phyloP scores from a whole-genome alignment of 2,888 invertebrate genomes.

The Acanthacorydalis orientalis region DNA sequence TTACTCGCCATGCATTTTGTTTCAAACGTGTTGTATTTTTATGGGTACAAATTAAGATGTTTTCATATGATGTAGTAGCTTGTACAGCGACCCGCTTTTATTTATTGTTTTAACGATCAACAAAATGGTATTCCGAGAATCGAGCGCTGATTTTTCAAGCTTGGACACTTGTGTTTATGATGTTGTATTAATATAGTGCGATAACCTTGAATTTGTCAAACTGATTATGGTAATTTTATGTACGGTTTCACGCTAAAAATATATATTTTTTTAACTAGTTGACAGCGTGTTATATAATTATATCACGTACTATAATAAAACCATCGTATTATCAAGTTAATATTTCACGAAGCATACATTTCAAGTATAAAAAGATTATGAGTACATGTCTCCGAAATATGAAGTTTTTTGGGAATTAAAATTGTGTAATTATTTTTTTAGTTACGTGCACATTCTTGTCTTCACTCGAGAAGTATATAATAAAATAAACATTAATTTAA shows the following conservation, averaged over 20 bases:
- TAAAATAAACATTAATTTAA: no score
- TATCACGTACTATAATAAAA: neutral
- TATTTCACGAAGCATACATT: no score
- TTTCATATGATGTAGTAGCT: neutral
- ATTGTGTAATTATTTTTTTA: no score
- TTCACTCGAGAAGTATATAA: no score
- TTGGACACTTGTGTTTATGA: no score
- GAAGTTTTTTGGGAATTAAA: no score
- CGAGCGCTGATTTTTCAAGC: neutral
- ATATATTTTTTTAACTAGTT: neutral
- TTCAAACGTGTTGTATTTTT: neutral
- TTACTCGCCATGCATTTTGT: no score
- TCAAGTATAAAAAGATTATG: no score
- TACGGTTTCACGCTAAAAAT: neutral
- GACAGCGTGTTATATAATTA: neutral
- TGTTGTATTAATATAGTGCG: neutral
- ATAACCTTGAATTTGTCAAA: neutral
- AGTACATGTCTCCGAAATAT: no score
- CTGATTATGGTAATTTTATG: neutral
- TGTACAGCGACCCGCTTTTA: neutral
- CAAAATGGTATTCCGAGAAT: neutral
- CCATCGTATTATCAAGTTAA: no score
- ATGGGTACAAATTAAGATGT: neutral
- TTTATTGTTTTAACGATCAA: neutral
- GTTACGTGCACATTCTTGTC: no score